Percentiles rank a stretch among this genome's conserved stretches.
These are phyloP conservation scores for Diplogasteroides magnus DNA, from an alignment of 1,140 invertebrate species.

Conservation along the genomic window DNA sequence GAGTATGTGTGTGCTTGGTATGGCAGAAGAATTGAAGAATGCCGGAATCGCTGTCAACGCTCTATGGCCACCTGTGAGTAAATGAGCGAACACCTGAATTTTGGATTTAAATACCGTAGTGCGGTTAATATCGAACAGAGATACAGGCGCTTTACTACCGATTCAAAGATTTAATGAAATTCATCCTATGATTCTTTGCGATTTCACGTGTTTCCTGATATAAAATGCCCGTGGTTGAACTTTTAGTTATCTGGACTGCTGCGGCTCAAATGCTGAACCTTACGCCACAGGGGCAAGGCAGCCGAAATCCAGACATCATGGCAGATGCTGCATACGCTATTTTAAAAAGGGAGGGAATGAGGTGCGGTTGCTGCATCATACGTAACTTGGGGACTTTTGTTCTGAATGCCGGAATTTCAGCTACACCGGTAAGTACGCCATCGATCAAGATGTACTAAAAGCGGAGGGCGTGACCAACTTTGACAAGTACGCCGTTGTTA, in stretches of 20 bases:
- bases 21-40: conserved; percentile 81
- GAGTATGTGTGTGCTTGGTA: conserved; percentile 92
- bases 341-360: conserved; percentile 12
- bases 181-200: background rate
- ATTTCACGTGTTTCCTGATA: background rate
- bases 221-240: no score
- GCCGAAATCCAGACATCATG: conserved; percentile 73
- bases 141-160: no score
- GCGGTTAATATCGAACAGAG: conserved; percentile 56
- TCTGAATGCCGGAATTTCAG: no score
- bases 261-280: conserved; percentile 86
- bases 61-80: conserved; percentile 71
- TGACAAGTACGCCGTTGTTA: conserved; percentile 76
- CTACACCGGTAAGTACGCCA: conserved; percentile 81
- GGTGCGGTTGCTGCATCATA: no score
- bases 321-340: conserved; percentile 58
- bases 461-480: conserved; percentile 76
- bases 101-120: no score
- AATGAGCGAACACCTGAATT: no score
- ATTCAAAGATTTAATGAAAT: no score
- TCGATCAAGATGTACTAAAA: conserved; percentile 84
- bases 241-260: conserved; percentile 78
- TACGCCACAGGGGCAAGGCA: conserved; percentile 7
- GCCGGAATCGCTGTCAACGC: conserved; percentile 88
- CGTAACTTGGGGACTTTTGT: no score